Evolutionary conservation across 2,888 invertebrate species (phyloP), one percentile per base, ranked within the genome.

Genomic region (Ormyrus nitidulus): DNA sequence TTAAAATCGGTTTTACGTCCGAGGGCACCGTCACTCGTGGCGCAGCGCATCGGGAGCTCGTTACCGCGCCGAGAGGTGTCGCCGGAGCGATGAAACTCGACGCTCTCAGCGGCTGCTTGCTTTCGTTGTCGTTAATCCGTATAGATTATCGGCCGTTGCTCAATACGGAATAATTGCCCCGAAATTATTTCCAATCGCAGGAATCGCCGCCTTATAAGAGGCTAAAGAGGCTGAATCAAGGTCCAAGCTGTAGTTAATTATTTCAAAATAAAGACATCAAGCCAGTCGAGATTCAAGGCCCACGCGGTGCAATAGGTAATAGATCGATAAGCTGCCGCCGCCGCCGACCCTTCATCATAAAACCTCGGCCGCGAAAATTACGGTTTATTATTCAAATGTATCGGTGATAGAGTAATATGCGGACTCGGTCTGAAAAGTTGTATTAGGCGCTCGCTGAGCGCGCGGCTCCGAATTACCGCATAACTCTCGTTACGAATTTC

Each of bases 1-100:
- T 72, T 72, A 72, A 72, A 62, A 62, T 72, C 54, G 62, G 34
- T 71, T 71, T 71, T 59, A 61, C 34, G 59, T 34, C 34, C 51
- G 49, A 66, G 19, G 66, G n/a, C 19, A 6, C 8, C 19, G 19
- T 53, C 10, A 53, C 49, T 51, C 51, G 49, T 61, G 34, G 34
- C 48, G 49, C 8, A 10, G 10, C 48, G 59, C 61, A 61, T 71
- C 71, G 72, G 44, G 70, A 44, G 61, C 53, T 10, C 51, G 54
- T 64, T 56, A 56, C 64, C 8, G 44, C 10, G 8, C 2, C 46
- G 13, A 48, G 34, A 69, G 34, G 34, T 34, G 34, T 34, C 34
- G 34, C 1, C 34, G 3, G 34, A 34, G 34, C 34, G 34, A 34
- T 34, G 34, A 34, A 34, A 34, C 34, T 4, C 34, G 34, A 34